These are phyloP conservation scores for Lates calcarifer DNA, from an alignment of 2,113 vertebrate species.

Conservation along the genomic window DNA sequence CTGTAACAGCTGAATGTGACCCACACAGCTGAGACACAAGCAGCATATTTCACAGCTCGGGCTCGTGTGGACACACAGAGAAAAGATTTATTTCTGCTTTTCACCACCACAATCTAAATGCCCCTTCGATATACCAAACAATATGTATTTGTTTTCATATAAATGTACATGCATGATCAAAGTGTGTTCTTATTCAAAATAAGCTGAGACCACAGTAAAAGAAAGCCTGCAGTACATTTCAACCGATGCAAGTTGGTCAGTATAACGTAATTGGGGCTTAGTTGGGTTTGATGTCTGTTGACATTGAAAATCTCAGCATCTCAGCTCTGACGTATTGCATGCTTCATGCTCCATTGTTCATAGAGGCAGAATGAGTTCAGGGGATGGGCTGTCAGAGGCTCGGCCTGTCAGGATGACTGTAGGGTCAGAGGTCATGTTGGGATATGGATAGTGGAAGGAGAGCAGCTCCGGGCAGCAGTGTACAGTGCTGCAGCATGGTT, in stretches of 20 bases:
- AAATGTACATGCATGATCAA: constrained; percentile 8
- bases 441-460: constrained; percentile 43
- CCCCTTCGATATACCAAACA: neutral
- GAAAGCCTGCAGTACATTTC: constrained; percentile 14
- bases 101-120: constrained; percentile 14
- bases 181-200: neutral
- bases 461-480: constrained; percentile 36
- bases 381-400: constrained; percentile 64
- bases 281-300: constrained; percentile 52
- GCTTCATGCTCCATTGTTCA: constrained; percentile 70
- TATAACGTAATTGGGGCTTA: constrained; percentile 29
- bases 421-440: constrained; percentile 63
- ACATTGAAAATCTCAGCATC: constrained; percentile 48
- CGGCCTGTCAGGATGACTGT: constrained; percentile 39
- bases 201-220: neutral
- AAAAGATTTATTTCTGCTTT: constrained; percentile 45
- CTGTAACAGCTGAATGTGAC: constrained; percentile 54
- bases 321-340: constrained; percentile 44
- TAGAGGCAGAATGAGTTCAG: constrained; percentile 40
- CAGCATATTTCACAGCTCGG: constrained; percentile 45
- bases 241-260: constrained; percentile 17
- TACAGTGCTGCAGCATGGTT: constrained; percentile 12
- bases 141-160: neutral
- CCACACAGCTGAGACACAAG: constrained; percentile 39
- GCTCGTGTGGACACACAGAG: constrained; percentile 22